A percentile compares a stretch with the other conserved stretches of the same genome.
These are phyloP conservation scores for Epicauta chinensis DNA, from an alignment of 1,140 invertebrate species.

Conservation along the genomic window DNA sequence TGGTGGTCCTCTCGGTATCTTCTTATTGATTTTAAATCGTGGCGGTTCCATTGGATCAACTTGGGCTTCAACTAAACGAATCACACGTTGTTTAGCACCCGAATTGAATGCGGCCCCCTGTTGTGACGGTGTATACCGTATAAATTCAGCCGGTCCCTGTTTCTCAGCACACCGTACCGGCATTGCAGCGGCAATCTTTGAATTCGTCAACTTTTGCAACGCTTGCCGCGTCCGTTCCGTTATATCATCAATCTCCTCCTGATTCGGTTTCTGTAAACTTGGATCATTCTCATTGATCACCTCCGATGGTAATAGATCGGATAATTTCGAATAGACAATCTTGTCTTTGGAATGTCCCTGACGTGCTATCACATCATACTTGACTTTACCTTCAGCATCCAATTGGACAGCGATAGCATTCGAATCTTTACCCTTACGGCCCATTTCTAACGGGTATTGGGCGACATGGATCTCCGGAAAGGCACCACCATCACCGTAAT, in stretches of 20 bases:
- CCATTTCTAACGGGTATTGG: conserved; percentile 92
- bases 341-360: conserved; percentile 96
- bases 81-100: conserved; percentile 95
- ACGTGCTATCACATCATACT: conserved; percentile 92
- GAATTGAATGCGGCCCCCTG: conserved; percentile 94
- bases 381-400: conserved; percentile 90
- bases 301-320: conserved; percentile 90
- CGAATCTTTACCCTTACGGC: conserved; percentile 63
- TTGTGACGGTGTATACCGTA: conserved; percentile 95
- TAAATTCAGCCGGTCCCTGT: conserved; percentile 89
- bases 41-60: conserved; percentile 99
- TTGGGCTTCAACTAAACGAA: conserved; percentile 92
- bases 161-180: conserved; percentile 88
- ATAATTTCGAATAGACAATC: conserved; percentile 94
- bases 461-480: conserved; percentile 98
- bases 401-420: conserved; percentile 92
- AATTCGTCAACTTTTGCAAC: conserved; percentile 80
- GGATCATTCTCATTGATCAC: conserved; percentile 88
- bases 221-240: conserved; percentile 81
- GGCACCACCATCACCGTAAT: conserved; percentile 92
- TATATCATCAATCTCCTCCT: conserved; percentile 78
- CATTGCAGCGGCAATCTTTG: conserved; percentile 89
- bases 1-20: conserved; percentile 95
- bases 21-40: conserved; percentile 92
- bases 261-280: conserved; percentile 74